These are phyloP conservation scores for Leistus spinibarbis DNA, from an alignment of 2,888 invertebrate species.

Conservation along the genomic window DNA sequence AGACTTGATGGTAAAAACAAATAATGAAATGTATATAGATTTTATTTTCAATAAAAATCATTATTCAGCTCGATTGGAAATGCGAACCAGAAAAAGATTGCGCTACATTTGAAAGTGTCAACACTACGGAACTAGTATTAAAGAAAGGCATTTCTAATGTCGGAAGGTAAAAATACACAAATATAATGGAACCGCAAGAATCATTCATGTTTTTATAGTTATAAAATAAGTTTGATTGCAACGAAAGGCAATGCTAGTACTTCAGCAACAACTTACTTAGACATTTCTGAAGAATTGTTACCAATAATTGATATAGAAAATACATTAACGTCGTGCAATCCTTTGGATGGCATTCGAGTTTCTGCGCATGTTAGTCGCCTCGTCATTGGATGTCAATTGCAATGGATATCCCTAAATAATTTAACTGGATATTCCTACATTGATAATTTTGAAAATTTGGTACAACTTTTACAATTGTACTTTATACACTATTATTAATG, in stretches of 20 bases:
- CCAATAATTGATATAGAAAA: slow-evolving; percentile 28
- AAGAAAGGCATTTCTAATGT: slow-evolving; percentile 2
- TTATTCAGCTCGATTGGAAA: slow-evolving; percentile 20
- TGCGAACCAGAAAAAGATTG: slow-evolving; percentile 9
- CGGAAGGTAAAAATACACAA: slow-evolving; percentile 10
- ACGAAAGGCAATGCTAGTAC: slow-evolving; percentile 4
- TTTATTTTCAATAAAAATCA: background rate
- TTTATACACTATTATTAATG: background rate
- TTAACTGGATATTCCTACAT: background rate
- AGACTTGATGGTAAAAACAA: slow-evolving; percentile 21
- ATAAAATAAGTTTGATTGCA: slow-evolving; percentile 12
- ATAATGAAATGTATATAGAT: background rate
- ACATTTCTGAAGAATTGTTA: slow-evolving; percentile 16
- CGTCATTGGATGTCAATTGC: slow-evolving; percentile 17
- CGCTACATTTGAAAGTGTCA: slow-evolving; percentile 15
- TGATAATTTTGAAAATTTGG: background rate
- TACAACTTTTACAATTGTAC: background rate
- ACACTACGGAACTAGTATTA: slow-evolving; percentile 16
- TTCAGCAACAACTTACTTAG: background rate
- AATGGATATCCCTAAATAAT: slow-evolving; percentile 16
- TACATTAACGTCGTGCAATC: slow-evolving; percentile 25
- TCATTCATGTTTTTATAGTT: slow-evolving; percentile 3
- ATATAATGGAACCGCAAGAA: background rate
- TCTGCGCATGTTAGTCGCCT: slow-evolving; percentile 16
- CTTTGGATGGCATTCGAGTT: slow-evolving; percentile 8